Percentiles rank a stretch among this genome's conserved stretches.
These are phyloP conservation scores for Dipodomys spectabilis DNA, from an alignment of 2,113 vertebrate genomes.

Conservation along the genomic window DNA sequence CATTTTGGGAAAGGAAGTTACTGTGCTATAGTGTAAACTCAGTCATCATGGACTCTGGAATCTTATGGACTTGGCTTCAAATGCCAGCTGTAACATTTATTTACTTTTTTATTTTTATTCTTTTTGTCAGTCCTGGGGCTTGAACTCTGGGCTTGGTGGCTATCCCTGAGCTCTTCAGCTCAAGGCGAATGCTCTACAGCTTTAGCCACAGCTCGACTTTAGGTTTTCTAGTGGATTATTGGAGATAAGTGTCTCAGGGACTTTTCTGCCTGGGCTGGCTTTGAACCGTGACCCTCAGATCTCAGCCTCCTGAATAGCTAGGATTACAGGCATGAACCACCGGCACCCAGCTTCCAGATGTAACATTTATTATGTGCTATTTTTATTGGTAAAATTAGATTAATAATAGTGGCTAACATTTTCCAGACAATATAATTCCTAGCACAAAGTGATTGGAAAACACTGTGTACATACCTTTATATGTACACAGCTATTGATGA, in stretches of 20 bases:
- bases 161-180: too few relatives aligned
- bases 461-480: not conserved
- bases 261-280: too few relatives aligned
- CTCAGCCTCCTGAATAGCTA: too few relatives aligned
- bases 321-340: too few relatives aligned
- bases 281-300: too few relatives aligned
- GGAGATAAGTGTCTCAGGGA: too few relatives aligned
- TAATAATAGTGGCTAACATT: not conserved
- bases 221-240: too few relatives aligned
- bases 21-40: not conserved
- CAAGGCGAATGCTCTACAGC: too few relatives aligned
- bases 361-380: not conserved
- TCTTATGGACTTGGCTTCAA: not conserved
- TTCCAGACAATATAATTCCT: not conserved
- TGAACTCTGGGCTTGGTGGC: too few relatives aligned
- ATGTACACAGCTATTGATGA: too few relatives aligned
- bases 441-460: not conserved
- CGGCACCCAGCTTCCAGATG: not conserved
- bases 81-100: not conserved
- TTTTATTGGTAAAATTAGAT: constrained; percentile 32
- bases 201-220: too few relatives aligned
- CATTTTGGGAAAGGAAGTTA: constrained; percentile 17
- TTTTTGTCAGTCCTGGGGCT: too few relatives aligned
- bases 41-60: not conserved
- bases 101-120: not conserved